Conservation (phyloP, 2,888 invertebrate genomes). For the Eumacrocentrus americanus region DNA sequence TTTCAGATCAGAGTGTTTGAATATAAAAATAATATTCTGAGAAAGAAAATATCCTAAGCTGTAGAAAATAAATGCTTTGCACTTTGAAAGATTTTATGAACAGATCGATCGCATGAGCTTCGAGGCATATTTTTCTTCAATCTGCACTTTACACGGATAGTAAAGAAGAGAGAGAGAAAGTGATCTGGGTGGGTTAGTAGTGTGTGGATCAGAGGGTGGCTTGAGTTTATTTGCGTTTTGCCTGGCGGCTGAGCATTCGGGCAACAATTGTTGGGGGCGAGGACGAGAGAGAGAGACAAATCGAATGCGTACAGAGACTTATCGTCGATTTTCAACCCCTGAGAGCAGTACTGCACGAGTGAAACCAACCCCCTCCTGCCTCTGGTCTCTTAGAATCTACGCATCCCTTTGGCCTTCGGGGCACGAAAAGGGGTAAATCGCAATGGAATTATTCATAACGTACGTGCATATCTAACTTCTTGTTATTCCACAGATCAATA, state of each 20-base stretch:
- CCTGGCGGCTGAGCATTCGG: conserved; percentile 57
- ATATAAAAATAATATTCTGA: too few relatives aligned
- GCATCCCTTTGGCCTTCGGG: conserved; percentile 35
- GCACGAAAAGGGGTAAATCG: conserved; percentile 52
- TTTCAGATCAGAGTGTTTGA: too few relatives aligned
- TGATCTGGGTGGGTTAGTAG: conserved; percentile 9
- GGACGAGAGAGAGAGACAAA: conserved; percentile 33
- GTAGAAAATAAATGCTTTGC: conserved; percentile 10
- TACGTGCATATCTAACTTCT: conserved; percentile 22
- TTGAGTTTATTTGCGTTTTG: conserved; percentile 56
- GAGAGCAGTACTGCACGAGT: conserved; percentile 6
- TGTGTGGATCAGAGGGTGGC: too few relatives aligned
- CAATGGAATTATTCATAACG: conserved; percentile 53
- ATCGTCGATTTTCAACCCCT: conserved; percentile 36
- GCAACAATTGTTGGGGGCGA: conserved; percentile 42
- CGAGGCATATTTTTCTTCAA: conserved; percentile 54
- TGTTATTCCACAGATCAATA: conserved; percentile 17
- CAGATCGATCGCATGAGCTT: conserved; percentile 30
- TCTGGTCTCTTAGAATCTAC: conserved; percentile 32
- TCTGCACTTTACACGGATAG: conserved; percentile 37
- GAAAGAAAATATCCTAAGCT: too few relatives aligned
- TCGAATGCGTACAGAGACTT: conserved; percentile 41
- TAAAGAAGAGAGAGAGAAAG: conserved; percentile 21
- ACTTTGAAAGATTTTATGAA: too few relatives aligned
- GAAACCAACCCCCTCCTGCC: conserved; percentile 25